A percentile compares a stretch with the other conserved stretches of the same genome.
phyloP scores from a whole-genome alignment of 1,140 invertebrate species.

The Apolygus lucorum region DNA sequence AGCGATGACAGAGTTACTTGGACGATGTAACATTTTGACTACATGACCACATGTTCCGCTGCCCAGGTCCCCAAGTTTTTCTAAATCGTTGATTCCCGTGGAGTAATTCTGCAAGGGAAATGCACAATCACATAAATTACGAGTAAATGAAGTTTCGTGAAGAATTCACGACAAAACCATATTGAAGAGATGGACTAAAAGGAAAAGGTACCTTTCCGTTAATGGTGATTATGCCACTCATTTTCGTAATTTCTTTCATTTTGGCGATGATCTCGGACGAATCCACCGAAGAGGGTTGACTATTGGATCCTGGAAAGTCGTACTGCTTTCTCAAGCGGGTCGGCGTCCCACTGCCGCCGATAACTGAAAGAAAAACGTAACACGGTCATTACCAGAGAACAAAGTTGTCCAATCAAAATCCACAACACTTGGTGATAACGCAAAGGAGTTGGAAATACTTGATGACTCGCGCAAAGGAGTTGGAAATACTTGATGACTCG shows the following conservation, averaged over 20 bases:
- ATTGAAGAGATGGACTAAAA: slow-evolving; percentile 35
- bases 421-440: neutral
- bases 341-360: slow-evolving; percentile 44
- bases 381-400: too few species aligned
- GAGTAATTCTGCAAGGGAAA: slow-evolving; percentile 52
- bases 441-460: neutral
- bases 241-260: slow-evolving; percentile 67
- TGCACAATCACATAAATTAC: too few species aligned
- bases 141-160: too few species aligned
- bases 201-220: slow-evolving; percentile 47
- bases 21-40: slow-evolving; percentile 88
- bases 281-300: slow-evolving; percentile 29
- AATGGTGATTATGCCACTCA: slow-evolving; percentile 76
- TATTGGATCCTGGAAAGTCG: slow-evolving; percentile 42
- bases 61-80: slow-evolving; percentile 82
- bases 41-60: slow-evolving; percentile 97
- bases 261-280: slow-evolving; percentile 55
- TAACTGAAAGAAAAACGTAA: slow-evolving; percentile 35
- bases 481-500: neutral
- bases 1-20: slow-evolving; percentile 76
- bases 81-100: slow-evolving; percentile 77
- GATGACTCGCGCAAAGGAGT: neutral
- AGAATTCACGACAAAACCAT: too few species aligned
- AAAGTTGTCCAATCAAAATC: neutral
- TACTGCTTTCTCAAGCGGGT: slow-evolving; percentile 41